These are phyloP conservation scores for Enoplolaimus lenunculus DNA, from an alignment of 2,888 invertebrate species.

Conservation along the genomic window DNA sequence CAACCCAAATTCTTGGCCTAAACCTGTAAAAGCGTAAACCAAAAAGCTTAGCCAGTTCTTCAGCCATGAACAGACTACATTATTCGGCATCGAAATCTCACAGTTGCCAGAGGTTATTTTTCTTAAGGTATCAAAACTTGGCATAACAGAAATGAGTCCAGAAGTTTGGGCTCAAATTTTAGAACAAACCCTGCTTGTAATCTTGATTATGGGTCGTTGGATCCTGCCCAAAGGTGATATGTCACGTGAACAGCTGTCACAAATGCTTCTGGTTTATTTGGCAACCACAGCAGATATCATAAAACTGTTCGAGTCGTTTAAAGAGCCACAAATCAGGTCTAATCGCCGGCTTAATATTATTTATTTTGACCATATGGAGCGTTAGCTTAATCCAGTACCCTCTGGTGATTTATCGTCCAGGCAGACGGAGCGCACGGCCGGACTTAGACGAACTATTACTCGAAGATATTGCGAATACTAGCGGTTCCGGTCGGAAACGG, in stretches of 20 bases:
- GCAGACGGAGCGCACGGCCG: too few relatives aligned
- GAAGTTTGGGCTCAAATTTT: slow-evolving; percentile 75
- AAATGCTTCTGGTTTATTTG: slow-evolving; percentile 63
- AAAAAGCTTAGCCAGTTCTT: too few relatives aligned
- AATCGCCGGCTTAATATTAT: slow-evolving; percentile 62
- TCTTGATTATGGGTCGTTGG: slow-evolving; percentile 72
- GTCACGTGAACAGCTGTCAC: slow-evolving; percentile 78
- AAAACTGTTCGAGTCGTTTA: slow-evolving; percentile 86
- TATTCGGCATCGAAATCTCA: too few relatives aligned
- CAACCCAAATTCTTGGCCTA: too few relatives aligned
- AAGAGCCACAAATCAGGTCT: slow-evolving; percentile 62
- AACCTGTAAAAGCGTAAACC: too few relatives aligned
- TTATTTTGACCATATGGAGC: slow-evolving; percentile 76
- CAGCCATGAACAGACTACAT: too few relatives aligned
- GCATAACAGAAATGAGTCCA: too few relatives aligned
- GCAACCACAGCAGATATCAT: slow-evolving; percentile 80
- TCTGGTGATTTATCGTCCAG: slow-evolving; percentile 79
- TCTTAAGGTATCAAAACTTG: too few relatives aligned
- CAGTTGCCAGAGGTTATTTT: too few relatives aligned
- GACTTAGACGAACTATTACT: too few relatives aligned
- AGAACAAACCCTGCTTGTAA: slow-evolving; percentile 75
- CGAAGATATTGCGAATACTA: too few relatives aligned
- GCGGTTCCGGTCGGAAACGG: too few relatives aligned
- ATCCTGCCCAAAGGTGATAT: slow-evolving; percentile 72
- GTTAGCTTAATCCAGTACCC: slow-evolving; percentile 87